phyloP scores from a whole-genome alignment of 2,888 invertebrate species.

The Clistopyga incitator region DNA sequence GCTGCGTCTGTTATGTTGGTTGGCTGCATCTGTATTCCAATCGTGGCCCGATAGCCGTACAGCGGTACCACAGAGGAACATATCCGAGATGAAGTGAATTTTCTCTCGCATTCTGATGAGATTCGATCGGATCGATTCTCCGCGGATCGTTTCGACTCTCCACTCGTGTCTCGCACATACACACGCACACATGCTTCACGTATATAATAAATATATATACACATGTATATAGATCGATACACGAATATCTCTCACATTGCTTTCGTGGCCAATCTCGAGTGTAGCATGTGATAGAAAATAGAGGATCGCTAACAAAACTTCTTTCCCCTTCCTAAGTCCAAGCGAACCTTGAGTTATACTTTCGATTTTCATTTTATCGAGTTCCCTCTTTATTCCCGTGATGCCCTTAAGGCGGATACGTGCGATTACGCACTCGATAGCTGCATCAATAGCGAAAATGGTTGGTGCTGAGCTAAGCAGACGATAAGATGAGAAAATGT shows the following conservation, averaged over 20 bases:
- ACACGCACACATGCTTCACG: no score
- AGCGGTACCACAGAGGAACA: neutral
- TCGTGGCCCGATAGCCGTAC: neutral
- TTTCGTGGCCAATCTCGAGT: neutral
- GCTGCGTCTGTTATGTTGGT: neutral
- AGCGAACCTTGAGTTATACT: neutral
- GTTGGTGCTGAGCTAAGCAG: neutral
- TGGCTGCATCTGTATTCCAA: neutral
- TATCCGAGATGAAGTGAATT: conserved; percentile 28
- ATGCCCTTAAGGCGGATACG: neutral
- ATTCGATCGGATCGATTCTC: conserved; percentile 25
- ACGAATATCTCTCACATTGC: neutral
- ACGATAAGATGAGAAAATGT: neutral
- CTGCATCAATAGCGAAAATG: neutral
- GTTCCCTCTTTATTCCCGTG: neutral
- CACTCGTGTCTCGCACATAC: no score
- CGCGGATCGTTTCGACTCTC: conserved; percentile 24
- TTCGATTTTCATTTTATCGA: conserved; percentile 6
- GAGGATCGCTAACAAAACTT: conserved; percentile 4
- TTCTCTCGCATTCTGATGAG: conserved; percentile 20
- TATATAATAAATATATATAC: no score
- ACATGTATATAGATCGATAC: neutral
- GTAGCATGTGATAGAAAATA: neutral
- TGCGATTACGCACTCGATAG: neutral
- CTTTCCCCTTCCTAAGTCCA: neutral